Percentiles rank a stretch among this genome's conserved stretches.
Conservation (phyloP, 1,140 invertebrate species). For the Carposina sasakii region DNA sequence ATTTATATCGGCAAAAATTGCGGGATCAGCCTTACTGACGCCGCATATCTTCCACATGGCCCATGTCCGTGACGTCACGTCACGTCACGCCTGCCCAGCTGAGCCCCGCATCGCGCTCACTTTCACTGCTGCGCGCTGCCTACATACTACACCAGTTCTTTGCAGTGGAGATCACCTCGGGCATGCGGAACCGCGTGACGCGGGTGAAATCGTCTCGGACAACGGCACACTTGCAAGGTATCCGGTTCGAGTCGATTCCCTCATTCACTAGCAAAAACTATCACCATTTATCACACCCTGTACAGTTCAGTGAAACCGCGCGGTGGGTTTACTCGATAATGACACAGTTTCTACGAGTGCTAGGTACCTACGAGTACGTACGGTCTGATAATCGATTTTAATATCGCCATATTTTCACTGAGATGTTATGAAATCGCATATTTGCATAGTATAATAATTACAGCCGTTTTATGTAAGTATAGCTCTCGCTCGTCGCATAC, state of each 20-base stretch:
- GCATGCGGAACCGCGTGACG: conserved; percentile 57
- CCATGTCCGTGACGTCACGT: conserved; percentile 55
- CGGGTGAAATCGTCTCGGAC: conserved; percentile 57
- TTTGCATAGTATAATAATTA: conserved; percentile 36
- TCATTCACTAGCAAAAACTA: too few relatives aligned
- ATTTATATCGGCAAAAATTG: conserved; percentile 44
- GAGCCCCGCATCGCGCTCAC: conserved; percentile 39
- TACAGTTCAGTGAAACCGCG: too few relatives aligned
- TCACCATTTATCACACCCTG: too few relatives aligned
- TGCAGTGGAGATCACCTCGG: too few relatives aligned
- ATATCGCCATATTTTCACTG: conserved; percentile 28
- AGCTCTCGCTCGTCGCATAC: too few relatives aligned
- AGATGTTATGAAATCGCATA: conserved; percentile 25
- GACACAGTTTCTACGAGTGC: conserved; percentile 17
- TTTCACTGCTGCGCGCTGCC: conserved; percentile 45
- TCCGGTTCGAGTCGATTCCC: conserved; percentile 47
- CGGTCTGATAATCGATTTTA: conserved; percentile 20
- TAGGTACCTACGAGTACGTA: too few relatives aligned
- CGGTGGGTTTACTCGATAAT: too few relatives aligned
- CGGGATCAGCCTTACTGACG: conserved; percentile 60
- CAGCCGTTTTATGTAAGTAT: too few relatives aligned
- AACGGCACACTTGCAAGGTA: conserved; percentile 56
- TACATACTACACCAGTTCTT: too few relatives aligned
- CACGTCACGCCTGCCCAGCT: conserved; percentile 44
- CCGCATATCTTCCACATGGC: conserved; percentile 68